Evolutionary conservation across 2,888 invertebrate species (phyloP), one percentile per base, ranked within the genome.

Genomic region (Epistrophe grossulariae): DNA sequence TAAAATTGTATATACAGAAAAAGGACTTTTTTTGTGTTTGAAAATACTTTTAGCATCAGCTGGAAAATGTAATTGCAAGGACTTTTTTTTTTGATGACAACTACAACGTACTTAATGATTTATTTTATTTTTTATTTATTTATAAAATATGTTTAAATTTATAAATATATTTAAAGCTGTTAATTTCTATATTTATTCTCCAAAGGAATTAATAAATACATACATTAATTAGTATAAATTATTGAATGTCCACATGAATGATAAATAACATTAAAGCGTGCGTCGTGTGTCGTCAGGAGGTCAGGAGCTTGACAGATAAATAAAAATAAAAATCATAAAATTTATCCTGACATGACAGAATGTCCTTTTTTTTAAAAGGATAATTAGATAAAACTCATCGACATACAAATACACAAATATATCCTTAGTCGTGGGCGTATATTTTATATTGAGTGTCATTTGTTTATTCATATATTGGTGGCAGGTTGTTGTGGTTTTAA

Each of bases 311-410:
- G 13, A 43, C 43, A 43, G 6, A 15, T 7, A 43, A 1, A n/a
- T 3, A 45, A 35, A 15, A 40, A 40, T 13, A 11, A 19, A 15
- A 48, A 45, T 28, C 17, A 72, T 17, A 31, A 9, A 19, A 31
- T 31, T 43, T 19, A 43, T 73, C 24, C 71, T 76, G 74, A 66
- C 50, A 66, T 62, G 72, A 55, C 76, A 80, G 76, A 60, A 62
- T 70, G 68, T 68, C 48, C 66, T 55, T 59, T 84, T 59, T 84
- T 79, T 76, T 52, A 55, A 70, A 24, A 60, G 40, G 48, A 72
- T 81, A 81, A 84, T 84, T 81, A 81, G 81, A 77, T 81, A 31
- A 72, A 72, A 77, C 77, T 68, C 76, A 77, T 84, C 59, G 62
- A 77, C 60, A 40, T 15, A 24, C 8, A 62, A 77, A 72, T 84